Base-by-base conservation (phyloP, 2,888 invertebrate genomes). In the Therioaphis trifolii region DNA sequence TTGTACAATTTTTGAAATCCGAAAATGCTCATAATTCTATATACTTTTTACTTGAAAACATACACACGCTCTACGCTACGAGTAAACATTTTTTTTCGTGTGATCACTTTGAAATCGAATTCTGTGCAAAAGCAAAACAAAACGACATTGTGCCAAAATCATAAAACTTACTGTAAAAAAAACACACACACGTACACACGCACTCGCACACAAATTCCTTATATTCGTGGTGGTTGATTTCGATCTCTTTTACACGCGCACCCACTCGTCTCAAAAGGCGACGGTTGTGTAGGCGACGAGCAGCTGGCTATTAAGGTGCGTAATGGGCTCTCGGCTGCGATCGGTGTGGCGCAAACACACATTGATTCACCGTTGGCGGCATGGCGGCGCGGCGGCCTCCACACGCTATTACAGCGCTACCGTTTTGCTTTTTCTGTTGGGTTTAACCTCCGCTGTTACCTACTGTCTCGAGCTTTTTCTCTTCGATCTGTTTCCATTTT, bases 301-400 rank as follows among this genome's bases (percentile, higher is more conserved):
- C n/a, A 63, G 82, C 63, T 72, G 82, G 90, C 92, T 91, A 92
- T 92, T 92, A 92, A 92, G 92, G 92, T 93, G 93, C 93, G 93
- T 93, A 93, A 93, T 92, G 92, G 92, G 91, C 91, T 74, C 82
- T 82, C 82, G 82, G 29, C 82, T 72, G 82, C 82, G 82, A 82
- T 82, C 82, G 72, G 82, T 82, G 91, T 85, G 80, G 82, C 82
- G 82, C 82, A 85, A 80, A 85, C 80, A 75, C 80, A 80, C 80
- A 80, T 84, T 75, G 75, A 80, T 79, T 74, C 84, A 69, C 72
- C 43, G 74, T 78, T 68, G 21, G 49, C 74, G 80, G 84, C n/a
- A n/a, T 72, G 68, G 84, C 84, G 52, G 76, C 63, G 52, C 52
- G 69, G 85, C 71, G 84, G 84, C 77, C 77, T 71, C 77, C 77